Base-by-base conservation (phyloP, 30 jellyfish, hydroid and myxozoan species). In the Morbakka virulenta region DNA sequence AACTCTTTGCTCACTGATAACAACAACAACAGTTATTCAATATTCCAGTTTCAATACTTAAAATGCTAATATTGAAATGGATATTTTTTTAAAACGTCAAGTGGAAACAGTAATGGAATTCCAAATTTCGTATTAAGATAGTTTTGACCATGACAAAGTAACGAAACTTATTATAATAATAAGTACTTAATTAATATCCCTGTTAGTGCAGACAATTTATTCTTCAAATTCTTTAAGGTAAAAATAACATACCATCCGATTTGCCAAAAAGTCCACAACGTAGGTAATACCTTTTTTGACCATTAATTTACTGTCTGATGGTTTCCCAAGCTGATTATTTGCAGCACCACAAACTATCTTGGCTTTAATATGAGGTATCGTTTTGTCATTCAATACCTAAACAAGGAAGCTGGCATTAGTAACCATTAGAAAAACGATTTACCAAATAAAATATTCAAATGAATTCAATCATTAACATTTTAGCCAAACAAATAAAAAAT, bases 301-400 rank as follows among this genome's bases (percentile, higher is more conserved):
- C 87, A 89, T 57, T 50, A 89, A 57, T 67, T 77, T 65, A 61
- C 83, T 89, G 32, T 89, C 97, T 3, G 67, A 89, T 20, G 93
- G 94, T 71, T 89, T 82, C 21, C 97, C 95, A 27, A 89, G 94
- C 74, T 89, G 97, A 51, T 89, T 89, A 50, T 89, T 89, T 0
- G 97, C 97, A 1, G 97, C 97, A 11, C 97, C 97, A 73, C 97
- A 89, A 23, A 89, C 87, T 13, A 89, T 77, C 61, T 83, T 89
- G 14, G 97, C 93, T 2, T 83, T 69, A 50, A 89, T 83, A 13
- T 62, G 28, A 23, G 97, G 97, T 32, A 89, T 83, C 2, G 97
- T 89, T n/a, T 32, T 50, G 71, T 89, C 97, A 67, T 89, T 89
- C 52, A 89, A 28, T 2, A 86, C 91, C 96, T 86, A 14, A 20